phyloP scores from a whole-genome alignment of 2,888 invertebrate genomes.

The Megamerina dolium region DNA sequence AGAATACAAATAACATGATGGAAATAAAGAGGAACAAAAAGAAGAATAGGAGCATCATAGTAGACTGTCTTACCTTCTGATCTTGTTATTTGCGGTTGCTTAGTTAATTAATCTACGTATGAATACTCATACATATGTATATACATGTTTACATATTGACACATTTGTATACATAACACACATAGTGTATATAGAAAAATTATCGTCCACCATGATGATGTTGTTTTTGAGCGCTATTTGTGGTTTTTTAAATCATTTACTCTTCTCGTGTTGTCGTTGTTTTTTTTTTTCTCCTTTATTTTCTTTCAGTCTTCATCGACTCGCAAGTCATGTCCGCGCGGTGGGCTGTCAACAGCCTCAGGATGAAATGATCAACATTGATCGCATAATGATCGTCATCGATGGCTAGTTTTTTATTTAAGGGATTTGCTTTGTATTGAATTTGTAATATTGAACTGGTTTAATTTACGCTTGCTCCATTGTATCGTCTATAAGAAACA shows the following conservation, averaged over 20 bases:
- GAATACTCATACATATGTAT: conserved; percentile 23
- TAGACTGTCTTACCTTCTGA: conserved; percentile 11
- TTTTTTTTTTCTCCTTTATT: background rate
- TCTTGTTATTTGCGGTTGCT: conserved; percentile 25
- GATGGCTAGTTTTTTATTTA: background rate
- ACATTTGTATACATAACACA: background rate
- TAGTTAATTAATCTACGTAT: conserved; percentile 27
- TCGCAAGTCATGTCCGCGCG: conserved; percentile 44
- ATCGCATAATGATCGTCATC: conserved; percentile 45
- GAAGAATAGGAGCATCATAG: background rate
- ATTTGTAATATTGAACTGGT: conserved; percentile 13
- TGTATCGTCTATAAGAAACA: background rate
- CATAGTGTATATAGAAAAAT: too few relatives aligned
- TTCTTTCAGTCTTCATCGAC: conserved; percentile 17
- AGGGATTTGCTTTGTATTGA: background rate
- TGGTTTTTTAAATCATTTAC: too few relatives aligned
- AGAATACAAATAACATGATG: background rate
- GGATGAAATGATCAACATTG: conserved; percentile 48
- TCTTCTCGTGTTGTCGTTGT: conserved; percentile 1
- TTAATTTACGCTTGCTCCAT: conserved; percentile 15
- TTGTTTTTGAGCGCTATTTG: too few relatives aligned
- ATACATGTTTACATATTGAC: background rate
- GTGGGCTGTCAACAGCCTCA: conserved; percentile 46
- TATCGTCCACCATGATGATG: too few relatives aligned
- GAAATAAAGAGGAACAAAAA: background rate